Evolutionary conservation across 2,797 vertebrate genomes (phyloP).

Genomic region (Ctenosaura bakeri): DNA sequence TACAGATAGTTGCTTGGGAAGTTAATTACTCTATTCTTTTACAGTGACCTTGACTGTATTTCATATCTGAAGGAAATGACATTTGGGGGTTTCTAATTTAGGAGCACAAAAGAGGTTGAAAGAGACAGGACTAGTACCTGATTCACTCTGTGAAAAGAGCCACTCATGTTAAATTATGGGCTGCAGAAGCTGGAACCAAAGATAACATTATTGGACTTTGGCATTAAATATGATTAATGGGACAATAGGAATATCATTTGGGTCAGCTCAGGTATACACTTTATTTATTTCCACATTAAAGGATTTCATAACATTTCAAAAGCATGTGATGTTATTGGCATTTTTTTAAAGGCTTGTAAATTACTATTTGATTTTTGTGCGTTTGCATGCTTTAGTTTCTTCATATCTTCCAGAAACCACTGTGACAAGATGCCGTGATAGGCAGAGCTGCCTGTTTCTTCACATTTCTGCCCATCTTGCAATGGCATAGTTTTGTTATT

Average conservation of each 20-base stretch:
- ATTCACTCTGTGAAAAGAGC: conserved; percentile 46
- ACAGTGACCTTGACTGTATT: conserved; percentile 69
- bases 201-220: conserved; percentile 68
- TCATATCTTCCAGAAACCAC: conserved; percentile 20
- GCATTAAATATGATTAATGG: conserved; percentile 66
- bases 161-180: conserved; percentile 66
- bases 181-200: conserved; percentile 64
- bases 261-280: conserved; percentile 15
- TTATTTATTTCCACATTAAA: conserved; percentile 53
- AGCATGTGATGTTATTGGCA: accelerated
- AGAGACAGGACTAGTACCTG: conserved; percentile 42
- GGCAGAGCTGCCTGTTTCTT: neutral
- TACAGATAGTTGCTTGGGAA: conserved; percentile 57
- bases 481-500: conserved; percentile 14
- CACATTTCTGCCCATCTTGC: neutral
- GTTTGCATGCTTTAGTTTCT: neutral
- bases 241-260: conserved; percentile 15
- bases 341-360: neutral
- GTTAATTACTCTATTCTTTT: conserved; percentile 78
- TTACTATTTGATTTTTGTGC: conserved; percentile 6
- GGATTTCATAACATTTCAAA: conserved; percentile 18
- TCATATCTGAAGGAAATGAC: conserved; percentile 61
- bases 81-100: conserved; percentile 79
- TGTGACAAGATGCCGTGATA: conserved; percentile 36
- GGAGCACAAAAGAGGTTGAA: conserved; percentile 71